Base-by-base conservation (phyloP, 2,797 vertebrate species). In the Poecilia velifera region DNA sequence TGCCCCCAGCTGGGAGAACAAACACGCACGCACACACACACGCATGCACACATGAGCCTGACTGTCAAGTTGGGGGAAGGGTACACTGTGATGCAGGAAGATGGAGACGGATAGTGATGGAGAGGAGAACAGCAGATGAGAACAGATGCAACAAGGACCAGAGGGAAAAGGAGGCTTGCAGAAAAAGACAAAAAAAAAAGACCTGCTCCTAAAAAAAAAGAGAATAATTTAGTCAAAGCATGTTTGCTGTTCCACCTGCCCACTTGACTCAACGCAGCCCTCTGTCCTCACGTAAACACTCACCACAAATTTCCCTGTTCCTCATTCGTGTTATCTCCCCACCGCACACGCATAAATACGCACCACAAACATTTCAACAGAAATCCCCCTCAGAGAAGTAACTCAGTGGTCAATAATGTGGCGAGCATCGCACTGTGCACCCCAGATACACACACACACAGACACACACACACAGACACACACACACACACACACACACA, bases 1-100 rank as follows among this genome's bases (percentile, higher is more conserved):
- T 93, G 89, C 94, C 91, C 90, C 93, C 92, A 93, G 92, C 92
- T 91, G 93, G 82, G 93, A 89, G 88, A 12, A 22, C 10, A 1
- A 84, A 51, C 76, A 72, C 84, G 85, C 82, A 76, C 70, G 76
- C 31, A 66, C 73, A 72, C 70, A 72, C 71, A 62, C 74, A 83
- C 73, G 51, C 36, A 39, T 43, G 59, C 75, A 76, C 47, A 68
- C 39, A 28, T 62, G 46, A 86, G 80, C 82, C 83, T 36, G 79
- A 72, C 91, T 92, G 93, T 90, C 84, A 90, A 87, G 86, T 80
- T 92, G 94, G 94, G 94, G 94, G 93, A 93, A 88, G 94, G 94
- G 93, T 79, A 53, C 76, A 16, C 74, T 18, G 83, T 84, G 90
- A 92, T 84, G 88, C 91, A 90, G 86, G 72, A 89, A 92, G 89